phyloP scores from a whole-genome alignment of 2,797 vertebrate species.

The Thalassophryne amazonica region DNA sequence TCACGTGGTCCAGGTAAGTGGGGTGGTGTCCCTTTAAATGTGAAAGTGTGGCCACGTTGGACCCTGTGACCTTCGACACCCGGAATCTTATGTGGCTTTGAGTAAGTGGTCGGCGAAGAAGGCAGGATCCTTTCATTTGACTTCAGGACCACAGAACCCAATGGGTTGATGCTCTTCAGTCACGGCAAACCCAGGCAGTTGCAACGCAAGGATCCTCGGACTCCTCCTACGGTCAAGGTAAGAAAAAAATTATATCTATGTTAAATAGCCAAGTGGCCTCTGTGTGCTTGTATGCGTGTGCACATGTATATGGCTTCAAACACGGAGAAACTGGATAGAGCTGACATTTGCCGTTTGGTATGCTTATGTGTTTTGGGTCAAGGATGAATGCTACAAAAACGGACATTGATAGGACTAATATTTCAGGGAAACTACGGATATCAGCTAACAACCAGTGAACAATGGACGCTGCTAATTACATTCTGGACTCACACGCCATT shows the following conservation, averaged over 20 bases:
- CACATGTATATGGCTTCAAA: no score
- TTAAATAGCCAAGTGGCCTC: no score
- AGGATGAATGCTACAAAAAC: no score
- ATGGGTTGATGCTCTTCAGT: slow-evolving; percentile 96
- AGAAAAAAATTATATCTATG: neutral
- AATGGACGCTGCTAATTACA: no score
- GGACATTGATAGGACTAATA: no score
- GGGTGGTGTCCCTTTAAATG: slow-evolving; percentile 98
- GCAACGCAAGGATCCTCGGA: slow-evolving; percentile 91
- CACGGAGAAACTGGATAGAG: no score
- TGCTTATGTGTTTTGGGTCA: no score
- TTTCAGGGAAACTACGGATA: no score
- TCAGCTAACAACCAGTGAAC: no score
- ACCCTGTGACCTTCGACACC: slow-evolving; percentile 98
- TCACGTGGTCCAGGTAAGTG: slow-evolving; percentile 81
- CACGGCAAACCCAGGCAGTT: slow-evolving; percentile 93
- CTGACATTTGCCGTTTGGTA: no score
- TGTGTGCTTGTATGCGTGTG: no score
- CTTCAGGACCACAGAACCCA: slow-evolving; percentile 97
- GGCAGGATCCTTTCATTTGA: slow-evolving; percentile 97
- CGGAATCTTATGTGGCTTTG: slow-evolving; percentile 94
- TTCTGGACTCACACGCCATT: no score
- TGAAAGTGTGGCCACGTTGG: slow-evolving; percentile 96
- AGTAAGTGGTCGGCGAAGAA: slow-evolving; percentile 98
- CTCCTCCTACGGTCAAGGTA: slow-evolving; percentile 88